A percentile compares a stretch with the other conserved stretches of the same genome.
Conservation (phyloP, 2,113 vertebrate genomes). For the Cololabis saira region DNA sequence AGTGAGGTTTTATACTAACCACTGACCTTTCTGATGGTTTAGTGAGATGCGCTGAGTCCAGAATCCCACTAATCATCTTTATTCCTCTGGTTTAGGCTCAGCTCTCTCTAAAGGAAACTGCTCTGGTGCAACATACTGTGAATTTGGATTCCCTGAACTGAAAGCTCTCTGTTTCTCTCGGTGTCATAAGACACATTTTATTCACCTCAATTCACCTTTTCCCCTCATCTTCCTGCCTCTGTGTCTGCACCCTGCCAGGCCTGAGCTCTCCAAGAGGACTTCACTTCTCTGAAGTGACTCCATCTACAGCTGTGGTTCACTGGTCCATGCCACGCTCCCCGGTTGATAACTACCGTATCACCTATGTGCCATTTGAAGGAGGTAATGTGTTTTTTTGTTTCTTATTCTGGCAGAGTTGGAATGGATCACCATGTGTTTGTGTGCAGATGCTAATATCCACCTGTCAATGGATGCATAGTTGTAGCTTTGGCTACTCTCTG, state of each 20-base stretch:
- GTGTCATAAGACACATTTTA: neutral
- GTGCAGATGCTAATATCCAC: too few relatives aligned
- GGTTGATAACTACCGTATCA: constrained; percentile 87
- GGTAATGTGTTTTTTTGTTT: constrained; percentile 74
- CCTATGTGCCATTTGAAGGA: constrained; percentile 86
- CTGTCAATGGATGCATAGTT: too few relatives aligned
- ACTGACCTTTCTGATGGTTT: neutral
- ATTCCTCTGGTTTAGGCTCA: constrained; percentile 30
- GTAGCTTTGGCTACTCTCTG: too few relatives aligned
- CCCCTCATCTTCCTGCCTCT: constrained; percentile 13
- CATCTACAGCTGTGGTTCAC: constrained; percentile 86
- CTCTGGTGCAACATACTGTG: constrained; percentile 1
- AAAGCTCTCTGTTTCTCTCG: neutral
- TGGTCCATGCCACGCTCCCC: constrained; percentile 83
- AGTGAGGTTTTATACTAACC: constrained; percentile 24
- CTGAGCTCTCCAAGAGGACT: constrained; percentile 88
- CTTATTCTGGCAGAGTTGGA: too few relatives aligned
- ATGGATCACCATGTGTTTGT: too few relatives aligned
- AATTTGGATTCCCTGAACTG: neutral
- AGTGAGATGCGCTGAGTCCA: neutral
- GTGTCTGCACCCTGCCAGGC: constrained; percentile 67
- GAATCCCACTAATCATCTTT: constrained; percentile 26
- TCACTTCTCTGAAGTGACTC: constrained; percentile 89
- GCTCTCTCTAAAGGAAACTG: constrained; percentile 10
- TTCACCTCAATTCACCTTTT: neutral